phyloP scores from a whole-genome alignment of 2,113 vertebrate genomes.

The Sitta europaea region DNA sequence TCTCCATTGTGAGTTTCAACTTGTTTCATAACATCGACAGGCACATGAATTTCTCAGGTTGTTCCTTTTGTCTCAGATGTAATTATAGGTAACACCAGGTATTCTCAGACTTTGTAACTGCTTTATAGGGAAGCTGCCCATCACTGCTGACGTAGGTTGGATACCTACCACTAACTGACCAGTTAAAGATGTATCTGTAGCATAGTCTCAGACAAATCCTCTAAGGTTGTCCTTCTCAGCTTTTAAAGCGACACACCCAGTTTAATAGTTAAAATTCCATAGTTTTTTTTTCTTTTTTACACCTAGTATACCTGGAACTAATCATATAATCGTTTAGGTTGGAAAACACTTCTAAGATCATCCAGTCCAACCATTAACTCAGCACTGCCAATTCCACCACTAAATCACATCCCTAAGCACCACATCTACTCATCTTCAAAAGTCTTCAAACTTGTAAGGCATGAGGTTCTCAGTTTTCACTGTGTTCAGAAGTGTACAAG shows the following conservation, averaged over 20 bases:
- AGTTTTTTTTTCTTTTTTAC: not conserved
- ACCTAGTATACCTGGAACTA: not conserved
- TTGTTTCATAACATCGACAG: not conserved
- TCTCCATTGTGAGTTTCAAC: not conserved
- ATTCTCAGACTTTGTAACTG: not conserved
- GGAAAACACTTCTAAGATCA: not conserved
- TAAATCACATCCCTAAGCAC: not conserved
- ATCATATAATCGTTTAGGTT: not conserved
- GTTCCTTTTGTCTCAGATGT: slow-evolving; percentile 9
- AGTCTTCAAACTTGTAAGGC: not conserved
- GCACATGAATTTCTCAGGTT: not conserved
- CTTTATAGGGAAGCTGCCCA: slow-evolving; percentile 35
- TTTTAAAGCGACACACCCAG: not conserved
- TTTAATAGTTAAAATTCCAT: not conserved
- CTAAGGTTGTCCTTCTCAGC: not conserved
- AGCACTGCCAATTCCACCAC: not conserved
- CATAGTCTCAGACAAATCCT: not conserved
- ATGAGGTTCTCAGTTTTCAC: not conserved
- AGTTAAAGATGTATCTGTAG: not conserved
- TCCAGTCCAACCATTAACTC: not conserved
- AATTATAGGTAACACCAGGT: slow-evolving; percentile 14
- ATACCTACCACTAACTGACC: not conserved
- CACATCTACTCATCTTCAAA: not conserved
- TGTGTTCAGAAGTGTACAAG: not conserved
- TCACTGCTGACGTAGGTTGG: not conserved